Evolutionary conservation across 2,113 vertebrate genomes (phyloP), one percentile per base, ranked within the genome.

Genomic region (Forbesichthys agassizii): DNA sequence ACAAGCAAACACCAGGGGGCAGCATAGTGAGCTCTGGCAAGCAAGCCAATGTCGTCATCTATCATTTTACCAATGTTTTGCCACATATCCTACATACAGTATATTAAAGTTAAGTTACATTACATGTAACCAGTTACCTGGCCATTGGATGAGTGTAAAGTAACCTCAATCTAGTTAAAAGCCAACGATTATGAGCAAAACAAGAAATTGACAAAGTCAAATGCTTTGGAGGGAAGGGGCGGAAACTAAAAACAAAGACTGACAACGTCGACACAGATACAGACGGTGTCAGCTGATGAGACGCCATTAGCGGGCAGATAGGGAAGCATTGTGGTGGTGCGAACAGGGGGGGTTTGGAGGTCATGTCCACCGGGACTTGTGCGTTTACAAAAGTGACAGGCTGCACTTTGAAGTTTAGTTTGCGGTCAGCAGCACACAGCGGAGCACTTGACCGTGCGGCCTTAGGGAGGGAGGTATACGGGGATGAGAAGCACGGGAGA

Each of bases 211-310:
- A 27, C 27, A 65, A 63, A 64, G 3, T 8, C 36, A 42, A 42
- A 27, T 27, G 27, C 27, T 27, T 27, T 27, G 27, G 36, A 42
- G 3, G 36, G 36, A 7, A 8, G 7, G 55, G 54, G 12, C 46
- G 13, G 3, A 0, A 9, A 0, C 27, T 63, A 73, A 11, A 47
- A 71, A 76, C 7, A 27, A 27, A 0, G 1, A 62, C 64, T 58
- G 56, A 33, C 27, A 27, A 27, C 3, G 0, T 33, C 20, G 27
- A 69, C 55, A 51, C 55, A 51, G n/a, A 68, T 49, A 33, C 56
- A 58, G 48, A 55, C 61, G 61, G 75, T 69, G 48, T 51, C 61
- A 63, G 75, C 73, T 56, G 59, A 83, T 66, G 82, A 87, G 73
- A 73, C 51, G 74, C 74, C 55, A 73, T 59, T 62, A 66, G 27